phyloP scores from a whole-genome alignment of 2,888 invertebrate species.

The Sepiola atlantica region DNA sequence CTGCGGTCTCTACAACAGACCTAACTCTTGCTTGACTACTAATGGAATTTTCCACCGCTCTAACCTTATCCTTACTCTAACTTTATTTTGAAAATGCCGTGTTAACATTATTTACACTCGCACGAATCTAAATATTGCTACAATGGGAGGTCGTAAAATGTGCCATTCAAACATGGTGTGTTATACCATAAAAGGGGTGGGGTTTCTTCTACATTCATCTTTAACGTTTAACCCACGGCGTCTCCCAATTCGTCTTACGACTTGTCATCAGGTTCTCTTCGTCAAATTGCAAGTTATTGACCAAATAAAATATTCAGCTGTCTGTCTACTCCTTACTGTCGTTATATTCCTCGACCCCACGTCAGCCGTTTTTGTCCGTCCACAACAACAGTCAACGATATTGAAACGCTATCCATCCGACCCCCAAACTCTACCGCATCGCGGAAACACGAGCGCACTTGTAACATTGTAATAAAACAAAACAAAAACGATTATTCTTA shows the following conservation, averaged over 20 bases:
- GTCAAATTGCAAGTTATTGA: not conserved
- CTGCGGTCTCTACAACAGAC: no score
- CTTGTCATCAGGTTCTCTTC: constrained; percentile 16
- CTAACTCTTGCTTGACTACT: no score
- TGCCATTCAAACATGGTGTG: no score
- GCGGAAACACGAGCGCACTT: not conserved
- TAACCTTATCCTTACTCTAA: no score
- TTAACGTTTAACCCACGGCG: not conserved
- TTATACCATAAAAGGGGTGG: no score
- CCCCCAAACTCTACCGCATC: not conserved
- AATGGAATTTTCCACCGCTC: no score
- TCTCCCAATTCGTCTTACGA: not conserved
- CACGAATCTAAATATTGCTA: no score
- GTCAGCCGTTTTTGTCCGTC: not conserved
- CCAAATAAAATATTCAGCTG: not conserved
- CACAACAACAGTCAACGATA: not conserved
- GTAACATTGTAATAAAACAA: not conserved
- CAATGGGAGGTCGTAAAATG: no score
- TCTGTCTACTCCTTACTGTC: not conserved
- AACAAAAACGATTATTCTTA: not conserved
- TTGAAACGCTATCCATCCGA: not conserved
- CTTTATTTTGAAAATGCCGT: no score
- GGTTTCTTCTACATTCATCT: not conserved
- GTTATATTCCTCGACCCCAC: not conserved
- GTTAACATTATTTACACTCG: no score